Conservation (phyloP, 2,113 vertebrate genomes). For the Chaenocephalus aceratus region DNA sequence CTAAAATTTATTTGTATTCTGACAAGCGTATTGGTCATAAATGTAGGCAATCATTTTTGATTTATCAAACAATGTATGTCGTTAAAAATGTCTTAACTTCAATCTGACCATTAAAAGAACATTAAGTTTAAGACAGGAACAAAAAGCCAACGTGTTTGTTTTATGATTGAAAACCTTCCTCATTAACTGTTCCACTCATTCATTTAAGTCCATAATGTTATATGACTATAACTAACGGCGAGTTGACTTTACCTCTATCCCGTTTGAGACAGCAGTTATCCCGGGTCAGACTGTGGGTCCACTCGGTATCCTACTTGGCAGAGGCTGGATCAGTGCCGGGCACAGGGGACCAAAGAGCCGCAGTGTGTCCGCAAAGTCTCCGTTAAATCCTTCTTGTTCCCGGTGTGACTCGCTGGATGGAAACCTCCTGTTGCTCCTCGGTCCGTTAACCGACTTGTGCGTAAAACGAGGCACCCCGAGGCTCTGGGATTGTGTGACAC, state of each 20-base stretch:
- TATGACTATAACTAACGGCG: neutral
- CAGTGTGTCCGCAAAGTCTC: neutral
- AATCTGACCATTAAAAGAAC: neutral
- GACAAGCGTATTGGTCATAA: neutral
- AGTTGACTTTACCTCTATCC: slow-evolving; percentile 7
- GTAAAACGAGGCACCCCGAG: slow-evolving; percentile 16
- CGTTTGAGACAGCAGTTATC: slow-evolving; percentile 32
- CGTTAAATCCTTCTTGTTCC: slow-evolving; percentile 2
- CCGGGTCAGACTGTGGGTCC: slow-evolving; percentile 36
- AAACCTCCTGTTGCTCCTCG: slow-evolving; percentile 63
- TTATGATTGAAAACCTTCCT: neutral
- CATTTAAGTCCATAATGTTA: neutral
- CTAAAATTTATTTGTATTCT: no score
- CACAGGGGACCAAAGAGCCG: neutral
- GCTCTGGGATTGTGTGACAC: neutral
- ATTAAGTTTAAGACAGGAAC: no score
- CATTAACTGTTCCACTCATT: neutral
- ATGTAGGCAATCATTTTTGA: neutral
- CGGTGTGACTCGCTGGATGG: neutral
- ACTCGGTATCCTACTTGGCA: neutral
- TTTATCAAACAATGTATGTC: neutral
- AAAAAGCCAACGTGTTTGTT: neutral
- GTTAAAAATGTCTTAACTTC: neutral
- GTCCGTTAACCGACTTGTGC: slow-evolving; percentile 11
- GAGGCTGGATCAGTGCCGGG: neutral